phyloP scores from a whole-genome alignment of 2,888 invertebrate species.

The Acanthopleura granulata region DNA sequence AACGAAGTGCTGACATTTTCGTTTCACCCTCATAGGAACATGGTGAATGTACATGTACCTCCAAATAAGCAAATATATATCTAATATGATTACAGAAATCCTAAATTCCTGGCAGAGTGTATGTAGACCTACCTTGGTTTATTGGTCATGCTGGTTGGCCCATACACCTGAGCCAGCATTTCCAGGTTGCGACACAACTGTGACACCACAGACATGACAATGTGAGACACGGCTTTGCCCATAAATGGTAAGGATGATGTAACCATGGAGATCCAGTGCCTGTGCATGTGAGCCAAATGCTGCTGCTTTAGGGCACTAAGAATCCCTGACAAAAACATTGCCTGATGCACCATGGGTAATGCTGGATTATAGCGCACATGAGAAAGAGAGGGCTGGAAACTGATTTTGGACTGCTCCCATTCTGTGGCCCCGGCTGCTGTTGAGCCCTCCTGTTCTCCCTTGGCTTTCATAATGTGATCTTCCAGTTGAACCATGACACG shows the following conservation, averaged over 20 bases:
- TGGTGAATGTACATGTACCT: too few species aligned
- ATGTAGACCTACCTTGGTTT: too few species aligned
- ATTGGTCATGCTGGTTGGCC: not conserved
- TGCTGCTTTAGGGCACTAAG: conserved; percentile 82
- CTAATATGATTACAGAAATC: too few species aligned
- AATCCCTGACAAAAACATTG: conserved; percentile 85
- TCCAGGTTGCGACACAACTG: conserved; percentile 86
- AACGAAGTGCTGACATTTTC: too few species aligned
- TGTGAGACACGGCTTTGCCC: conserved; percentile 80
- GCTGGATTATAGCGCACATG: conserved; percentile 53
- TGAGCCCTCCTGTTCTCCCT: conserved; percentile 68
- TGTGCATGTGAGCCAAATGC: conserved; percentile 81
- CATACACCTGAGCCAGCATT: conserved; percentile 71
- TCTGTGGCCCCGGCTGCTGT: conserved; percentile 28
- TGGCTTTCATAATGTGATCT: conserved; percentile 77
- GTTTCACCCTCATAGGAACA: too few species aligned
- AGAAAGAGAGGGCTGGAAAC: conserved; percentile 54
- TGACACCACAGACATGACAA: conserved; percentile 83
- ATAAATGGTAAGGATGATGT: conserved; percentile 86
- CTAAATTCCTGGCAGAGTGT: too few species aligned
- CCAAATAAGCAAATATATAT: too few species aligned
- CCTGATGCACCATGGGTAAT: conserved; percentile 76
- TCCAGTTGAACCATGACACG: conserved; percentile 82
- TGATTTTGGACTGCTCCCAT: conserved; percentile 55
- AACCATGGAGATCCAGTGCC: conserved; percentile 86